A percentile compares a stretch with the other conserved stretches of the same genome.
phyloP scores from a whole-genome alignment of 2,888 invertebrate species.

The Tanypteryx hageni region DNA sequence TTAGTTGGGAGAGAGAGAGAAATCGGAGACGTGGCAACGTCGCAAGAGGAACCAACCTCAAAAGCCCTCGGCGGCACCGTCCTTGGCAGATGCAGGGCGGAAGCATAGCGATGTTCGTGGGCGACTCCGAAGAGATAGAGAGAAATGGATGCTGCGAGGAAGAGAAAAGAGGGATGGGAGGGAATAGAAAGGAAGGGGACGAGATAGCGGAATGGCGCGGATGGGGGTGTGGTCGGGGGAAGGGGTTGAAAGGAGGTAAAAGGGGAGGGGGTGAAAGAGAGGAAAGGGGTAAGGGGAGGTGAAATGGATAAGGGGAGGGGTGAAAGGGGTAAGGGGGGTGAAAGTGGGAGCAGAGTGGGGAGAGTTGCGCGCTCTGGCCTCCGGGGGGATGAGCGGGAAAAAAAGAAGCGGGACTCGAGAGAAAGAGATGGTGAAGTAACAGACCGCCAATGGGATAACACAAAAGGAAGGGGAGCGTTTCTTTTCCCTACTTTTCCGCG shows the following conservation, averaged over 20 bases:
- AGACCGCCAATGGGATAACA: neutral
- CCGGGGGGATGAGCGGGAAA: too few species aligned
- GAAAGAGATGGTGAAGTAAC: neutral
- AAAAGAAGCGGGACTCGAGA: too few species aligned
- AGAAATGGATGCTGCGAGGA: too few species aligned
- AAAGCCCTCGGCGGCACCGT: neutral
- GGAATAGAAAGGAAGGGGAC: too few species aligned
- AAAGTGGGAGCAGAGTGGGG: too few species aligned
- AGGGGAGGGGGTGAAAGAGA: neutral
- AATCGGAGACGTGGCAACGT: neutral
- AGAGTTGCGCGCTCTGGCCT: too few species aligned
- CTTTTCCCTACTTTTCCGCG: neutral
- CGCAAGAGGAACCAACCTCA: conserved; percentile 8
- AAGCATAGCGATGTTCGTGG: neutral
- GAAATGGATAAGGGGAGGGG: too few species aligned
- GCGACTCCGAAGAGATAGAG: neutral
- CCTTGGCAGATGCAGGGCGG: neutral
- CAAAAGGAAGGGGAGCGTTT: neutral
- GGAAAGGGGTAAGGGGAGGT: too few species aligned
- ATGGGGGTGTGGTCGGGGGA: too few species aligned
- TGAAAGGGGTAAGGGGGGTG: too few species aligned
- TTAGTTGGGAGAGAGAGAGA: neutral
- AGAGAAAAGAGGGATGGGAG: neutral
- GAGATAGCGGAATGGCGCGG: too few species aligned
- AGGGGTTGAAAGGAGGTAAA: too few species aligned